Percentiles rank a stretch among this genome's conserved stretches.
Evolutionary conservation across 2,113 vertebrate genomes (phyloP).

Genomic region (Lepus europaeus): DNA sequence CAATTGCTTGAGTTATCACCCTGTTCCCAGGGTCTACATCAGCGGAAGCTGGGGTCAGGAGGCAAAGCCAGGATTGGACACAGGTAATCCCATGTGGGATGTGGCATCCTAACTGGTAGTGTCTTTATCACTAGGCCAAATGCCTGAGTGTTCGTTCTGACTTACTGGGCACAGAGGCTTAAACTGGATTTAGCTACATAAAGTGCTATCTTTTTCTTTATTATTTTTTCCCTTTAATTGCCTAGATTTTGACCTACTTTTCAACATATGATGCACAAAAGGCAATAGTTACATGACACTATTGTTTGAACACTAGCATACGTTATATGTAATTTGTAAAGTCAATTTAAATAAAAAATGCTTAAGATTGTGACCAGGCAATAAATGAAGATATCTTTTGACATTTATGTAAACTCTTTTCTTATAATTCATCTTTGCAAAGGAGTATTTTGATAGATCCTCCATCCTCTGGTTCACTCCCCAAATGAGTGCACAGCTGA

Average conservation of each 20-base stretch:
- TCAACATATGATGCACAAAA: background rate
- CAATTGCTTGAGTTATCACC: no score
- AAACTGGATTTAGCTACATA: background rate
- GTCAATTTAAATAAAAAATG: background rate
- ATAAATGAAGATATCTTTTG: background rate
- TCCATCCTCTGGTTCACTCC: no score
- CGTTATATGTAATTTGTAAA: conserved; percentile 14
- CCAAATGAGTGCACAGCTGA: no score
- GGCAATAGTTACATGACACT: background rate
- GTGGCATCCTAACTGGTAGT: no score
- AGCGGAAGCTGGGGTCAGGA: no score
- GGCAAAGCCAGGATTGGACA: no score
- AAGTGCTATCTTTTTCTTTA: background rate
- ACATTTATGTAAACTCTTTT: background rate
- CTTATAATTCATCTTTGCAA: background rate
- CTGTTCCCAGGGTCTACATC: no score
- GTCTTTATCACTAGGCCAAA: no score
- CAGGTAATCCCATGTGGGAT: no score
- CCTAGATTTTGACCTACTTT: conserved; percentile 44
- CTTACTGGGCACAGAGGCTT: background rate
- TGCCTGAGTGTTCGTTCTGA: background rate
- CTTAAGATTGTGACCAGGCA: background rate
- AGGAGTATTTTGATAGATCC: background rate
- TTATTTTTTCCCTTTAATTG: conserved; percentile 17
- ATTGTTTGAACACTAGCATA: background rate